Evolutionary conservation across 1,140 invertebrate species (phyloP), one percentile per base, ranked within the genome.

Genomic region (Musca vetustissima): DNA sequence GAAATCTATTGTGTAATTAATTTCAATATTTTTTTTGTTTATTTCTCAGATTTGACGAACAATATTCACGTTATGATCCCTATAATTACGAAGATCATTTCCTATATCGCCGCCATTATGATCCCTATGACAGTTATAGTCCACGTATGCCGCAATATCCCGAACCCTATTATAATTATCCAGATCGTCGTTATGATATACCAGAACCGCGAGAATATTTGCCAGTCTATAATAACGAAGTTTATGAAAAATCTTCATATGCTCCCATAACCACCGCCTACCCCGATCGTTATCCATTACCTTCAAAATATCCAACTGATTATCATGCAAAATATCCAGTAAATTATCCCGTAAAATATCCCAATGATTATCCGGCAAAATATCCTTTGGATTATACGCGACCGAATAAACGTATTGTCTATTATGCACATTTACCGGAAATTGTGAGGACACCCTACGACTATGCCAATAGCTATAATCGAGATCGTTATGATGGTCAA

Each of bases 381-480:
- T 67, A 73, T 21, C 72, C 76, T 0, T 2, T 11, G 6, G 74
- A 74, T 0, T 69, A 73, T 13, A 36, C 72, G 4, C 69, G 79
- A 0, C 74, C 76, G 57, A 79, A 83, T 61, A 75, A 79, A 6
- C 74, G 85, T 17, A 84, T 85, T 19, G 78, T 83, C 47, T 85
- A 85, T 69, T 85, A 85, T 67, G 84, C 84, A 36, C 83, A 84
- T 69, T 72, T 85, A 11, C 84, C 84, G 2, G 84, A 85, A 73
- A 78, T 85, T 43, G 79, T 84, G 0, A 75, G 84, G 36, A 81
- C 75, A 8, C 80, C 83, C 1, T 79, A 83, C 15, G 80, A 80
- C 28, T 70, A 70, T 55, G 32, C 66, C 1, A 70, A 67, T 19
- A 25, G 53, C n/a, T 67, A 70, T 24, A 24, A 68, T 17, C 50